These are phyloP conservation scores for Coccyzus lansbergi DNA, from an alignment of 2,797 vertebrate species.

Conservation along the genomic window DNA sequence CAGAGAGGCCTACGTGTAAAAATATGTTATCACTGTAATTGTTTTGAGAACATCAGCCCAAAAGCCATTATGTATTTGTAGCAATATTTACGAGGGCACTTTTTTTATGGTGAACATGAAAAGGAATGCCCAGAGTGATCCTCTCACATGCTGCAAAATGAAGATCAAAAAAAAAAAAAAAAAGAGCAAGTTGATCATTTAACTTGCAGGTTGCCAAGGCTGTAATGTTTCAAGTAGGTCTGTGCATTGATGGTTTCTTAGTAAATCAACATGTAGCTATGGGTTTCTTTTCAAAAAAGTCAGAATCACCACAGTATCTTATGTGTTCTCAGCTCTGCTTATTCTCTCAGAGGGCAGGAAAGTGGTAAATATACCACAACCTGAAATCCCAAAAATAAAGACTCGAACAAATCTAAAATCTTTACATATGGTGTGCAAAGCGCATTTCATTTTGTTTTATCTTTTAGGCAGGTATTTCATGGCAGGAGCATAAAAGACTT, in stretches of 20 bases:
- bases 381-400: slow-evolving; percentile 43
- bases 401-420: slow-evolving; percentile 37
- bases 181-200: background rate
- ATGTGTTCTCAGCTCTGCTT: background rate
- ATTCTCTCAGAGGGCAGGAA: slow-evolving; percentile 21
- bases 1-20: background rate
- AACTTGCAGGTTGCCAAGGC: background rate
- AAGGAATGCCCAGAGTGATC: background rate
- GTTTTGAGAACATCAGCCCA: background rate
- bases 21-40: background rate
- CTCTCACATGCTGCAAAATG: fast-evolving
- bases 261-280: background rate
- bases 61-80: background rate
- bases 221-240: slow-evolving; percentile 9
- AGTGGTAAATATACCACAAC: background rate
- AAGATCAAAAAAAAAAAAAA: background rate
- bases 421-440: slow-evolving; percentile 44
- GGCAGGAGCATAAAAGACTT: slow-evolving; percentile 23
- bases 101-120: background rate
- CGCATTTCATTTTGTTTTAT: slow-evolving; percentile 54
- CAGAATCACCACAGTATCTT: background rate
- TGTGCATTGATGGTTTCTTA: background rate
- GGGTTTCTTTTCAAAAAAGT: background rate
- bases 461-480: slow-evolving; percentile 48
- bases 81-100: background rate